phyloP scores from a whole-genome alignment of 2,888 invertebrate genomes.

The Antitype chi region DNA sequence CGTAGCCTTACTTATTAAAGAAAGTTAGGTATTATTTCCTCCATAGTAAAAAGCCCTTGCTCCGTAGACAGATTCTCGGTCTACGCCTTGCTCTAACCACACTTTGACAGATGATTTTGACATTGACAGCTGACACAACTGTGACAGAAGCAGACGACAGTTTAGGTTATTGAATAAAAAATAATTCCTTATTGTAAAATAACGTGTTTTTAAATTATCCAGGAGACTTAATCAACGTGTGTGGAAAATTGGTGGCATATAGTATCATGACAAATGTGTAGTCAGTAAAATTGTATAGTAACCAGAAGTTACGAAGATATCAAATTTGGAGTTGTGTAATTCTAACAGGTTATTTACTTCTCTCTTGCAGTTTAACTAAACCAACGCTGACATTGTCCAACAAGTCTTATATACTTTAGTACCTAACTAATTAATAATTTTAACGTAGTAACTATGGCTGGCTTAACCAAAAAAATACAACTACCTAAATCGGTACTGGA shows the following conservation, averaged over 20 bases:
- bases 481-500: slow-evolving; percentile 94
- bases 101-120: not conserved
- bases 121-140: not conserved
- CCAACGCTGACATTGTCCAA: not conserved
- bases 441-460: slow-evolving; percentile 69
- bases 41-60: not conserved
- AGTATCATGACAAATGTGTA: not conserved
- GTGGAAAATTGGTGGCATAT: not conserved
- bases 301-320: slow-evolving; percentile 1
- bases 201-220: not conserved
- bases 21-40: too few species aligned
- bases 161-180: not conserved
- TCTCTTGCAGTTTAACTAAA: not conserved
- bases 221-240: not conserved
- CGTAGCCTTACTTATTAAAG: too few species aligned
- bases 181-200: not conserved
- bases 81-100: not conserved
- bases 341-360: not conserved
- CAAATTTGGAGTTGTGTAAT: not conserved
- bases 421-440: not conserved
- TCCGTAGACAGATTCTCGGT: too few species aligned
- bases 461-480: slow-evolving; percentile 78
- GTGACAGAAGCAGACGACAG: not conserved
- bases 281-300: not conserved
- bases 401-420: not conserved